A percentile compares a stretch with the other conserved stretches of the same genome.
phyloP scores from a whole-genome alignment of 2,113 vertebrate species.

The Synchiropus splendidus region DNA sequence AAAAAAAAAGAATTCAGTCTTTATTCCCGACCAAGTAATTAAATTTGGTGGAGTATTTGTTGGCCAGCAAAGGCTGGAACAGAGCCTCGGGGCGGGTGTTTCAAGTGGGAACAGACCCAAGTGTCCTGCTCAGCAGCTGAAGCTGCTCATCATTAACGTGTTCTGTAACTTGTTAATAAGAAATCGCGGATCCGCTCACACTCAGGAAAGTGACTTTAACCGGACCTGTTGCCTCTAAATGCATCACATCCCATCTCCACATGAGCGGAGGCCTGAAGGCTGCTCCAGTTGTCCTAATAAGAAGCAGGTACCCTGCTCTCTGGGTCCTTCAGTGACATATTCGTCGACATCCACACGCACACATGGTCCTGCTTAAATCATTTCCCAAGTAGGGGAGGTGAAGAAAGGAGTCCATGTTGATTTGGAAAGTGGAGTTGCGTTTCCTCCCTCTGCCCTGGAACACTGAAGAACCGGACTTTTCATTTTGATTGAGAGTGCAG shows the following conservation, averaged over 20 bases:
- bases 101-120: slow-evolving; percentile 24
- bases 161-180: slow-evolving; percentile 14
- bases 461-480: slow-evolving; percentile 50
- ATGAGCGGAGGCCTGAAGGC: slow-evolving; percentile 30
- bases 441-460: slow-evolving; percentile 47
- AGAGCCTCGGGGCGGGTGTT: slow-evolving; percentile 62
- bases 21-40: slow-evolving; percentile 92
- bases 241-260: slow-evolving; percentile 40
- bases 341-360: slow-evolving; percentile 65
- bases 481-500: slow-evolving; percentile 10
- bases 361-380: slow-evolving; percentile 71
- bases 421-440: slow-evolving; percentile 54
- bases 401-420: slow-evolving; percentile 56
- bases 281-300: slow-evolving; percentile 54
- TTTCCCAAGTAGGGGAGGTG: slow-evolving; percentile 63
- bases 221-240: slow-evolving; percentile 42
- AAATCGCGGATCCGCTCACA: slow-evolving; percentile 10
- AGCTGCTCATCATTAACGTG: slow-evolving; percentile 19
- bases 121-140: not conserved
- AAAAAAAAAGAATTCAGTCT: too few relatives aligned
- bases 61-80: slow-evolving; percentile 72
- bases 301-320: slow-evolving; percentile 62
- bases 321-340: slow-evolving; percentile 58
- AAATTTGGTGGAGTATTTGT: slow-evolving; percentile 76
- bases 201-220: slow-evolving; percentile 16